A percentile compares a stretch with the other conserved stretches of the same genome.
phyloP scores from a whole-genome alignment of 2,888 invertebrate species.

The Sinopyrophorus schimmeli region DNA sequence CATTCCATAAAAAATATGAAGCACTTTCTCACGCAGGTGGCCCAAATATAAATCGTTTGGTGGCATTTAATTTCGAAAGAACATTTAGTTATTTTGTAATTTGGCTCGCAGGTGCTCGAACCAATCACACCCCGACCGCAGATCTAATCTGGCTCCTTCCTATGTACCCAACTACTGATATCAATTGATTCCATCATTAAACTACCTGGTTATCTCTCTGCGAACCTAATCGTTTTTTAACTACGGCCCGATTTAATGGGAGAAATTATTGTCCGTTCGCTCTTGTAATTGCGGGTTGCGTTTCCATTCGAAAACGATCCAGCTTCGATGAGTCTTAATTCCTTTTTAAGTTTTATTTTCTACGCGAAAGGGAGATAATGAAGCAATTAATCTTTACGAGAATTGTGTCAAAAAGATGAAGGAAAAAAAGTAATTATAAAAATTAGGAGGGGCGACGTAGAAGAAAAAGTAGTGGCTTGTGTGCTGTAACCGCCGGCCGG shows the following conservation, averaged over 20 bases:
- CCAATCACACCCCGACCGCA: slow-evolving; percentile 33
- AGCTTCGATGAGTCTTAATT: too few species aligned
- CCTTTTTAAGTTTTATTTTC: too few species aligned
- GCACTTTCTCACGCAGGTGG: slow-evolving; percentile 37
- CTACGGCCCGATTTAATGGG: slow-evolving; percentile 15
- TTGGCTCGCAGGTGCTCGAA: slow-evolving; percentile 34
- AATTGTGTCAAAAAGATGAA: too few species aligned
- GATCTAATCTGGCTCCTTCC: slow-evolving; percentile 34
- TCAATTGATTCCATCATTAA: slow-evolving; percentile 35
- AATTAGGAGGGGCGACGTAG: too few species aligned
- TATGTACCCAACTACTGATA: slow-evolving; percentile 36
- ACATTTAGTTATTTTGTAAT: slow-evolving; percentile 35
- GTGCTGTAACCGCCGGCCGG: too few species aligned
- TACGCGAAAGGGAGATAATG: too few species aligned
- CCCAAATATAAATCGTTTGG: slow-evolving; percentile 33
- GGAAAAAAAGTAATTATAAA: too few species aligned
- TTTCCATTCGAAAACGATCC: too few species aligned
- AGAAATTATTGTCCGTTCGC: too few species aligned
- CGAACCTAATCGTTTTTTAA: slow-evolving; percentile 34
- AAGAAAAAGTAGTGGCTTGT: too few species aligned
- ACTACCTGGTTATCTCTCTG: slow-evolving; percentile 31
- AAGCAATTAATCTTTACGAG: too few species aligned
- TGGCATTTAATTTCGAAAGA: slow-evolving; percentile 38
- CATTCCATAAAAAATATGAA: slow-evolving; percentile 37
- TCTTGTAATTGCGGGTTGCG: too few species aligned